Conservation (phyloP, 2,113 vertebrate genomes). For the Ahaetulla prasina region DNA sequence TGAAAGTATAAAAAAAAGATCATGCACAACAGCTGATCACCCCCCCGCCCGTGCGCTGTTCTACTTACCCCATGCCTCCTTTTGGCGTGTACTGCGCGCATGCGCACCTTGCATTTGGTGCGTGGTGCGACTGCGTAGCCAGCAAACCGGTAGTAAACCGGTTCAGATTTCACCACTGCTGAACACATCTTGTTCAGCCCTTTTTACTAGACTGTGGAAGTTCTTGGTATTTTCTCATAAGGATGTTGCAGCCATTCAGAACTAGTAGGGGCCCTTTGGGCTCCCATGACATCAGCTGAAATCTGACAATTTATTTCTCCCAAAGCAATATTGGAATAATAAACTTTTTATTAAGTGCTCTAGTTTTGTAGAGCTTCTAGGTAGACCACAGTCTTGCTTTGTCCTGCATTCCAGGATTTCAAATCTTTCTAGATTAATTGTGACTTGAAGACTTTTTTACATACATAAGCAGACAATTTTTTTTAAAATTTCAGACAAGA, state of each 20-base stretch:
- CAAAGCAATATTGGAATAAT: neutral
- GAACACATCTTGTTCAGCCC: neutral
- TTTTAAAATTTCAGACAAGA: neutral
- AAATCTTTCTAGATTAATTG: neutral
- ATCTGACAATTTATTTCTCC: neutral
- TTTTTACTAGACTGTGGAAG: neutral
- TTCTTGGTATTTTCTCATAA: neutral
- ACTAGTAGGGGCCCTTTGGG: neutral
- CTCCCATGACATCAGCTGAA: neutral
- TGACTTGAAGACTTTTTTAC: neutral
- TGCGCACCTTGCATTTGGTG: no score
- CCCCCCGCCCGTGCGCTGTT: no score
- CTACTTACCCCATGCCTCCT: no score
- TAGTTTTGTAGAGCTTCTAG: neutral
- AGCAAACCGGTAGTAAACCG: no score
- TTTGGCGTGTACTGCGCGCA: no score
- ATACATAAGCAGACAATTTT: neutral
- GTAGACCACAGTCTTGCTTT: neutral
- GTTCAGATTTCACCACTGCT: no score
- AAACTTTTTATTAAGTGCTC: neutral
- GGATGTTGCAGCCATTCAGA: neutral
- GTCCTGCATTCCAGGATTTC: neutral
- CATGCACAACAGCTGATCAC: no score
- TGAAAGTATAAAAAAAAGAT: no score
- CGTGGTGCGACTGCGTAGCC: no score